Percentiles rank a stretch among this genome's conserved stretches.
These are phyloP conservation scores for Epinephelus cyanopodus DNA, from an alignment of 2,113 vertebrate species.

Conservation along the genomic window DNA sequence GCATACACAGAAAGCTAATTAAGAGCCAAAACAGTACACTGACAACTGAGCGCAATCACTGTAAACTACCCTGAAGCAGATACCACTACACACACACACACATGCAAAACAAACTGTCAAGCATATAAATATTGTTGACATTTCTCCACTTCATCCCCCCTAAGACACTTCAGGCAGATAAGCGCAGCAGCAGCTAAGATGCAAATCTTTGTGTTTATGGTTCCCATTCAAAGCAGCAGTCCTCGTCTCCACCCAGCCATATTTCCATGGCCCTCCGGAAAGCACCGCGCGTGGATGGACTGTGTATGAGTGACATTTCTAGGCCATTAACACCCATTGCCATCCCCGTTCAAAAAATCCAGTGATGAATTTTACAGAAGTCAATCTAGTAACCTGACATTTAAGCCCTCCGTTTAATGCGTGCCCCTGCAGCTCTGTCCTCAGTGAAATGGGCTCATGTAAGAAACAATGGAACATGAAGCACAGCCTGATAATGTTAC, in stretches of 20 bases:
- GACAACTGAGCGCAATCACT: constrained; percentile 24
- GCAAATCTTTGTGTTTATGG: constrained; percentile 41
- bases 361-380: constrained; percentile 60
- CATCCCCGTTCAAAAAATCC: constrained; percentile 22
- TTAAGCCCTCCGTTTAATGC: constrained; percentile 60
- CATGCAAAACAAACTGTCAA: constrained; percentile 1
- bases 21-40: constrained; percentile 2
- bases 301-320: constrained; percentile 74
- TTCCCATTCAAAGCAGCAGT: constrained; percentile 33
- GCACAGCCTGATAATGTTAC: neutral
- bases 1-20: constrained; percentile 22
- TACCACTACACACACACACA: neutral
- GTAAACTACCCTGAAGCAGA: constrained; percentile 1
- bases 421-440: constrained; percentile 37
- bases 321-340: constrained; percentile 58
- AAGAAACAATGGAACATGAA: constrained; percentile 50
- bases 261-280: constrained; percentile 34
- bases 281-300: constrained; percentile 26
- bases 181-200: constrained; percentile 35
- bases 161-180: constrained; percentile 39
- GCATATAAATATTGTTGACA: constrained; percentile 26
- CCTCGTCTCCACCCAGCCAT: constrained; percentile 22
- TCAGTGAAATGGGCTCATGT: constrained; percentile 32
- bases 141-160: constrained; percentile 18
- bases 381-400: constrained; percentile 68